Conservation (phyloP, 1,140 invertebrate genomes). For the Aleiodes sp. region DNA sequence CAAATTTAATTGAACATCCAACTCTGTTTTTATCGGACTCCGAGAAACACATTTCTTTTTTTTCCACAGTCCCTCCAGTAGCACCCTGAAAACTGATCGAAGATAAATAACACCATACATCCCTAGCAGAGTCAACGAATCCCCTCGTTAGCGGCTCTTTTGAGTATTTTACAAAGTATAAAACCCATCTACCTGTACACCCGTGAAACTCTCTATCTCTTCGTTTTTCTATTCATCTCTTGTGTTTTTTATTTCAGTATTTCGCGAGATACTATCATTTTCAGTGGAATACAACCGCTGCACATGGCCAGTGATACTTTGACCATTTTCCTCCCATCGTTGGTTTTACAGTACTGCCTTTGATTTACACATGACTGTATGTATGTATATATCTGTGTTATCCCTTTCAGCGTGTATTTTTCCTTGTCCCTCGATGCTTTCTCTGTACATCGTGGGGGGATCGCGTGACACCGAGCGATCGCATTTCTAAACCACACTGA, state of each 20-base stretch:
- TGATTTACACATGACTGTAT: slow-evolving; percentile 35
- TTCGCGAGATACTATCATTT: slow-evolving; percentile 26
- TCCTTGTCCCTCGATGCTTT: slow-evolving; percentile 32
- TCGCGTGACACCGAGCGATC: slow-evolving; percentile 50
- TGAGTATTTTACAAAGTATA: slow-evolving; percentile 25
- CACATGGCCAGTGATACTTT: not conserved
- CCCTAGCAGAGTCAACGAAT: slow-evolving; percentile 1
- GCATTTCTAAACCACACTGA: slow-evolving; percentile 48
- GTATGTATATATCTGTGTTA: slow-evolving; percentile 29
- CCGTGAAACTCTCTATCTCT: not conserved
- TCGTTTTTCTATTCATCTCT: not conserved
- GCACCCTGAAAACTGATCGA: not conserved
- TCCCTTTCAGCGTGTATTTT: slow-evolving; percentile 27
- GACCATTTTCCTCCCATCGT: not conserved
- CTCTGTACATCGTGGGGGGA: slow-evolving; percentile 30
- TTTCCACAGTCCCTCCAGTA: slow-evolving; percentile 1
- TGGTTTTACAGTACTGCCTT: not conserved
- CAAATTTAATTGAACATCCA: not conserved
- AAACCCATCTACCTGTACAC: slow-evolving; percentile 16
- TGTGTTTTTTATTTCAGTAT: slow-evolving; percentile 14
- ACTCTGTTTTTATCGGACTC: not conserved
- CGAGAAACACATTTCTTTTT: not conserved
- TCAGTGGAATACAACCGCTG: not conserved
- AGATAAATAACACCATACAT: slow-evolving; percentile 22
- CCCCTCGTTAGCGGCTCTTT: slow-evolving; percentile 31